These are phyloP conservation scores for Acanthacorydalis orientalis DNA, from an alignment of 2,888 invertebrate genomes.

Conservation along the genomic window DNA sequence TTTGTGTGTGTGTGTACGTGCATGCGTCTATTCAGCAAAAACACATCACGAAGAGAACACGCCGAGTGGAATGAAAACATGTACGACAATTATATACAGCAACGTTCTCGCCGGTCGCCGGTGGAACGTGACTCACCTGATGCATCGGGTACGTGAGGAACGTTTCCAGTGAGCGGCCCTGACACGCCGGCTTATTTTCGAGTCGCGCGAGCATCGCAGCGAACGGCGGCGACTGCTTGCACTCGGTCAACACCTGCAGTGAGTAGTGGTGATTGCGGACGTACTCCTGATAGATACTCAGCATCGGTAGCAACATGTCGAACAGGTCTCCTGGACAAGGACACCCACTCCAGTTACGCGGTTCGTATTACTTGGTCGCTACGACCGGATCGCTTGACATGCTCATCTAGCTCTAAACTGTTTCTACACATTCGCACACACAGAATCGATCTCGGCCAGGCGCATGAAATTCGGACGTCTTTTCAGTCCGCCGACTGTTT, in stretches of 20 bases:
- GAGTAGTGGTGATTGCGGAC: slow-evolving; percentile 89
- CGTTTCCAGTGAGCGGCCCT: slow-evolving; percentile 70
- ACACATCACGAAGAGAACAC: too few species aligned
- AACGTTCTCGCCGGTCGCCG: neutral
- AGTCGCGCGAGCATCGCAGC: slow-evolving; percentile 59
- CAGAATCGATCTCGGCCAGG: too few species aligned
- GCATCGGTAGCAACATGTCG: slow-evolving; percentile 87
- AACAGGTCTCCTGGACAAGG: slow-evolving; percentile 62
- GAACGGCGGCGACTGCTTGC: slow-evolving; percentile 71
- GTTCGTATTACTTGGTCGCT: neutral
- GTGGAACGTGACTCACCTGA: slow-evolving; percentile 40
- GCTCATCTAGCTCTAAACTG: too few species aligned
- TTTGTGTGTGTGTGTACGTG: too few species aligned
- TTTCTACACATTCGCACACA: too few species aligned
- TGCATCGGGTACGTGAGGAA: slow-evolving; percentile 91
- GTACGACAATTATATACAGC: neutral
- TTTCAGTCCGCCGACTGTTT: too few species aligned
- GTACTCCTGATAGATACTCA: slow-evolving; percentile 89
- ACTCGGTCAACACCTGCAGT: slow-evolving; percentile 79
- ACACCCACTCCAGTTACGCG: slow-evolving; percentile 2
- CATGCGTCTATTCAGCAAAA: too few species aligned
- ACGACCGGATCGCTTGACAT: too few species aligned
- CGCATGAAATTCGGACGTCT: too few species aligned
- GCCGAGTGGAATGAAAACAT: too few species aligned
- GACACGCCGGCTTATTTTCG: slow-evolving; percentile 73